Evolutionary conservation across 2,888 invertebrate species (phyloP).

Genomic region (Leptopterna dolabrata): DNA sequence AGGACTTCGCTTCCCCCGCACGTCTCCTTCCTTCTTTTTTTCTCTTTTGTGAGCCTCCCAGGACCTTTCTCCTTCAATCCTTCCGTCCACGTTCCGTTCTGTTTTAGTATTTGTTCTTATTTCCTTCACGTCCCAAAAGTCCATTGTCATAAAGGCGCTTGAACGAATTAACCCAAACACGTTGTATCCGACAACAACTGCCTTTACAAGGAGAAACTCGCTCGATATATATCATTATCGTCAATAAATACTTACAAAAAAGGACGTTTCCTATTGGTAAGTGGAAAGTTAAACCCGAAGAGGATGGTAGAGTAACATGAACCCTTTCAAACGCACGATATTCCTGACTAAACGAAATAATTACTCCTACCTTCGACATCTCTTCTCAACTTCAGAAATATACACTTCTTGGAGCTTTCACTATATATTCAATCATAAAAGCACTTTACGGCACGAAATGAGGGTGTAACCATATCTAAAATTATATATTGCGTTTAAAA

Average conservation of each 20-base stretch:
- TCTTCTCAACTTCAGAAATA: not conserved
- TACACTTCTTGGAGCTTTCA: not conserved
- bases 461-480: no score
- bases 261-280: not conserved
- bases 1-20: not conserved
- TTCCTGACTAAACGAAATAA: not conserved
- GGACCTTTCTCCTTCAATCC: not conserved
- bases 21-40: not conserved
- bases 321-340: not conserved
- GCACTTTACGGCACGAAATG: no score
- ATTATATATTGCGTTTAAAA: no score
- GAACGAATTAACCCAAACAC: conserved; percentile 12
- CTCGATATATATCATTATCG: conserved; percentile 15
- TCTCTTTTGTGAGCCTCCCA: not conserved
- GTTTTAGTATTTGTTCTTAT: not conserved
- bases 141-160: not conserved
- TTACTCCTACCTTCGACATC: not conserved
- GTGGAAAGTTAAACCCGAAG: not conserved
- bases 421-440: no score
- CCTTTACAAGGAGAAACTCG: conserved; percentile 26
- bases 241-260: not conserved
- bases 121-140: not conserved
- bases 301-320: not conserved
- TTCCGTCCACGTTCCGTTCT: not conserved
- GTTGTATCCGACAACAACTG: not conserved